Conservation (phyloP, 2,888 invertebrate species). For the Anoncus sp. region DNA sequence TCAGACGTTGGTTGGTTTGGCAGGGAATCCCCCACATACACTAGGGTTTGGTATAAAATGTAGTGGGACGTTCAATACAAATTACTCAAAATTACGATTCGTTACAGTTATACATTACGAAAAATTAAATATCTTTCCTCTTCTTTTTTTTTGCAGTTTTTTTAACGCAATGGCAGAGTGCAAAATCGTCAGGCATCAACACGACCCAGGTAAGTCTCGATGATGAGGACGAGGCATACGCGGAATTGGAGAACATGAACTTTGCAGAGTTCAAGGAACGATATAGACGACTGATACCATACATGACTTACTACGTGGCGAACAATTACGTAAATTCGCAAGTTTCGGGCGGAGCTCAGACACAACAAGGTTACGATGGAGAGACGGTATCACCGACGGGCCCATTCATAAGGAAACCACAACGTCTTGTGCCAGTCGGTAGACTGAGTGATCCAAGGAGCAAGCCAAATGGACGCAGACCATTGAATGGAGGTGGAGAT, state of each 20-base stretch:
- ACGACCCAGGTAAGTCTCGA: constrained; percentile 58
- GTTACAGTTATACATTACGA: not conserved
- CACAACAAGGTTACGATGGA: constrained; percentile 69
- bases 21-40: too few relatives aligned
- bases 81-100: not conserved
- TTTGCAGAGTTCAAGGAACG: constrained; percentile 86
- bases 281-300: constrained; percentile 91
- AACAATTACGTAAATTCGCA: constrained; percentile 85
- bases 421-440: constrained; percentile 40
- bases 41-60: too few relatives aligned
- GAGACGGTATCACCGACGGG: constrained; percentile 33
- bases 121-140: not conserved
- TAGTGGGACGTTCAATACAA: too few relatives aligned
- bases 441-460: constrained; percentile 51
- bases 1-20: too few relatives aligned
- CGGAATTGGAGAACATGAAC: constrained; percentile 72
- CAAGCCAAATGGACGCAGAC: constrained; percentile 38
- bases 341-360: constrained; percentile 68
- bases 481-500: constrained; percentile 2
- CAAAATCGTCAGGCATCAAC: constrained; percentile 63
- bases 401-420: constrained; percentile 53
- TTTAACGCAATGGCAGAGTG: constrained; percentile 54
- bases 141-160: constrained; percentile 69
- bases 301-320: constrained; percentile 92
- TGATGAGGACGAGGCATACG: constrained; percentile 68